Evolutionary conservation across 2,113 vertebrate genomes (phyloP).

Genomic region (Maccullochella peelii): DNA sequence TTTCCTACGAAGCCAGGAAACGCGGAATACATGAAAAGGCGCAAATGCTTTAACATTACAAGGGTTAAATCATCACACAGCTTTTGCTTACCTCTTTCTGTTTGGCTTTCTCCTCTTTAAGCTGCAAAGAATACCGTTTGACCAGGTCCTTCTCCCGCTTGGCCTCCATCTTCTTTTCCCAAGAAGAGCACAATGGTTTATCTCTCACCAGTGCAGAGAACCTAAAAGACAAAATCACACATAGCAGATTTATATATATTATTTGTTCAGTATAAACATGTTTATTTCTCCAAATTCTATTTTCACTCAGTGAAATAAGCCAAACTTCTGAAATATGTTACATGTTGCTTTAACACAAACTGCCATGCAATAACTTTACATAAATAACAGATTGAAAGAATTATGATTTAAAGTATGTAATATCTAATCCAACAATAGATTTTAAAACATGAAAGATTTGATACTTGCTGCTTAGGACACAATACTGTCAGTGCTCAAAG

Average conservation of each 20-base stretch:
- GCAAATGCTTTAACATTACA: not conserved
- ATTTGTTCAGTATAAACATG: no score
- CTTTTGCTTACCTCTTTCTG: slow-evolving; percentile 84
- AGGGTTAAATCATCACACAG: not conserved
- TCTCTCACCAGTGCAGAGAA: slow-evolving; percentile 92
- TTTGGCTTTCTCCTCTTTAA: slow-evolving; percentile 87
- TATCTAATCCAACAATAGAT: not conserved
- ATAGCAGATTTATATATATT: no score
- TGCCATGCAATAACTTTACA: not conserved
- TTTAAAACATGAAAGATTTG: not conserved
- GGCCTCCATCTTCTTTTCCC: slow-evolving; percentile 92
- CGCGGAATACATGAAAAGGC: not conserved
- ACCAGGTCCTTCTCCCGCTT: slow-evolving; percentile 87
- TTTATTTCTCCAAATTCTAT: no score
- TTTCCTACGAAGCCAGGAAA: slow-evolving; percentile 83
- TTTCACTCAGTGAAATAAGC: not conserved
- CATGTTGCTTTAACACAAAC: not conserved
- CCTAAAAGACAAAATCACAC: slow-evolving; percentile 69
- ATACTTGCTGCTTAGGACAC: not conserved
- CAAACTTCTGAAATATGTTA: not conserved
- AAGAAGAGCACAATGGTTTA: slow-evolving; percentile 88
- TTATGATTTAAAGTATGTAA: not conserved
- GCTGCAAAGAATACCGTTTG: slow-evolving; percentile 83
- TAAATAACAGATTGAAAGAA: not conserved
- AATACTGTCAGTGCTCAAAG: not conserved